Percentiles rank a stretch among this genome's conserved stretches.
Evolutionary conservation across 2,113 vertebrate genomes (phyloP).

Genomic region (Oxyruncus cristatus): DNA sequence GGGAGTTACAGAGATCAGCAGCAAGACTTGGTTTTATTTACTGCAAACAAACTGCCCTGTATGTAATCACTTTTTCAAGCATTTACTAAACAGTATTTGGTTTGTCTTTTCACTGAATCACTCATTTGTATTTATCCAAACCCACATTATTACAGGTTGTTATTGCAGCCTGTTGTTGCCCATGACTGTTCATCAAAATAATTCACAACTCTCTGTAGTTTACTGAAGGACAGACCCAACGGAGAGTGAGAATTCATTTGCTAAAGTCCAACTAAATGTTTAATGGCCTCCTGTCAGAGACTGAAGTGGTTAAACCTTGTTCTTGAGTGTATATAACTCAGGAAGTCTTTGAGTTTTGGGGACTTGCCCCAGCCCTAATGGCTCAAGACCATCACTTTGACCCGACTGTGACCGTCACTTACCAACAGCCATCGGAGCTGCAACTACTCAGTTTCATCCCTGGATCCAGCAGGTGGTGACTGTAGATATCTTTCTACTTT

Average conservation of each 20-base stretch:
- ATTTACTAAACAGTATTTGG: not conserved
- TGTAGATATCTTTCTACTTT: no score
- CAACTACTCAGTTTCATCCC: no score
- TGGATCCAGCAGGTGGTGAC: no score
- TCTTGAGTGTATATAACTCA: no score
- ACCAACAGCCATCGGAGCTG: no score
- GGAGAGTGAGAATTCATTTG: not conserved
- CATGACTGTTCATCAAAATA: not conserved
- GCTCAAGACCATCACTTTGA: no score
- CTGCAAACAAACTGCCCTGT: not conserved
- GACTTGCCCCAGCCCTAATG: no score
- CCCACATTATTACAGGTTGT: not conserved
- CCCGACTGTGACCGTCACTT: no score
- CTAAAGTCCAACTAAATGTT: not conserved
- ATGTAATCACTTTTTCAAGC: not conserved
- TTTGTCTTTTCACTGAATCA: not conserved
- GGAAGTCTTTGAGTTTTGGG: no score
- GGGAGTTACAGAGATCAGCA: not conserved
- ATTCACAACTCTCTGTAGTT: not conserved
- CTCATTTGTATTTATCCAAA: not conserved
- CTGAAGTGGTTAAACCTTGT: no score
- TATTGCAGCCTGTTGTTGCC: not conserved
- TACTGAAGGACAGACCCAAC: not conserved
- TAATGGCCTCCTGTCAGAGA: not conserved
- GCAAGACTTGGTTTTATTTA: not conserved